Conservation (phyloP, 1,140 invertebrate species). For the Dinoponera quadriceps region DNA sequence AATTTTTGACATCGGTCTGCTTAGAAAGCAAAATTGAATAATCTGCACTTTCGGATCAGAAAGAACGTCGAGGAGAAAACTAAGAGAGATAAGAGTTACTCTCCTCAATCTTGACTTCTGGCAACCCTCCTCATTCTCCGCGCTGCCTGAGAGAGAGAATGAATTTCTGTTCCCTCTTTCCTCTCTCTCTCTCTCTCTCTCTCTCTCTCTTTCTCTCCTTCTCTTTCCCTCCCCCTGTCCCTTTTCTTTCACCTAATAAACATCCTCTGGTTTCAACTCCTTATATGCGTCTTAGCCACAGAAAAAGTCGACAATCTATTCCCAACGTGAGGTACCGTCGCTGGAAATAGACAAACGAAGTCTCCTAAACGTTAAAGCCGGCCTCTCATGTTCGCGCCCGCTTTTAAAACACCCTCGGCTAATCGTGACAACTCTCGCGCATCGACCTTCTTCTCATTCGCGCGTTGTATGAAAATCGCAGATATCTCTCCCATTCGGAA, state of each 20-base stretch:
- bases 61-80: conserved; percentile 1
- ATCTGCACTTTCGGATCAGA: too few relatives aligned
- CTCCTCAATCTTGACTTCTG: conserved; percentile 68
- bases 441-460: too few relatives aligned
- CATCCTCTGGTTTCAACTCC: conserved; percentile 22
- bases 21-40: conserved; percentile 12
- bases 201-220: too few relatives aligned
- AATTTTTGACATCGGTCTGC: too few relatives aligned
- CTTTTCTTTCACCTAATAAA: not conserved
- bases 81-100: conserved; percentile 54
- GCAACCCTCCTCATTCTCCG: conserved; percentile 30
- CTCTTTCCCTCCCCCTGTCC: too few relatives aligned
- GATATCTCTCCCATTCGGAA: too few relatives aligned
- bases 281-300: conserved; percentile 36
- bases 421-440: too few relatives aligned
- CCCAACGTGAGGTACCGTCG: conserved; percentile 43
- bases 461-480: too few relatives aligned
- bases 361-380: conserved; percentile 68
- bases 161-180: not conserved
- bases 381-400: not conserved
- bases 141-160: not conserved
- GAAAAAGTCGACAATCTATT: conserved; percentile 68
- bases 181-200: too few relatives aligned
- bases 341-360: conserved; percentile 67
- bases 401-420: not conserved